Percentiles rank a stretch among this genome's conserved stretches.
Evolutionary conservation across 2,888 invertebrate species (phyloP).

Genomic region (Byasa hedistus): DNA sequence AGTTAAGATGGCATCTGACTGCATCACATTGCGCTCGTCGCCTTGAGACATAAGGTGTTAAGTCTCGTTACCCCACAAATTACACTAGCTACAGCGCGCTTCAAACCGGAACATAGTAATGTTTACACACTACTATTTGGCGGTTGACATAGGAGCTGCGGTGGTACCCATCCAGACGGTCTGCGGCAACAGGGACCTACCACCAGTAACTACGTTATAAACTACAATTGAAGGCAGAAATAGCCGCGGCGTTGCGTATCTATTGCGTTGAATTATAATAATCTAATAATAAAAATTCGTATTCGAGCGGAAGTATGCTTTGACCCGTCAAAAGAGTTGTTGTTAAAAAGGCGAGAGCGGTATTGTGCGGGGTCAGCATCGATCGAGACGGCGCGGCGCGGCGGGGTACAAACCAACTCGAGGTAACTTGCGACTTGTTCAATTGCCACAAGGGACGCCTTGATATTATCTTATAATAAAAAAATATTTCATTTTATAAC

Average conservation of each 20-base stretch:
- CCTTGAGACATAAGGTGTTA: background rate
- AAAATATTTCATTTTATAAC: conserved; percentile 11
- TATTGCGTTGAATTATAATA: conserved; percentile 17
- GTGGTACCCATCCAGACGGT: too few relatives aligned
- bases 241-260: background rate
- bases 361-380: conserved; percentile 70
- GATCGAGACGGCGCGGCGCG: conserved; percentile 57
- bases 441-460: conserved; percentile 22
- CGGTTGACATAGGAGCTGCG: background rate
- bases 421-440: conserved; percentile 18
- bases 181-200: too few relatives aligned
- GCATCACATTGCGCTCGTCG: background rate
- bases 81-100: background rate
- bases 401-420: conserved; percentile 25
- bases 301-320: conserved; percentile 31
- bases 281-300: conserved; percentile 23
- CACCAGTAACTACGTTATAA: too few relatives aligned
- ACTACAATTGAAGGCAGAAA: too few relatives aligned
- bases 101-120: background rate
- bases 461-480: conserved; percentile 12
- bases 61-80: background rate
- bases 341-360: conserved; percentile 56
- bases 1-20: background rate
- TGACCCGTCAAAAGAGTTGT: conserved; percentile 55
- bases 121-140: background rate